phyloP scores from a whole-genome alignment of 2,888 invertebrate species.

The Serripes groenlandicus region DNA sequence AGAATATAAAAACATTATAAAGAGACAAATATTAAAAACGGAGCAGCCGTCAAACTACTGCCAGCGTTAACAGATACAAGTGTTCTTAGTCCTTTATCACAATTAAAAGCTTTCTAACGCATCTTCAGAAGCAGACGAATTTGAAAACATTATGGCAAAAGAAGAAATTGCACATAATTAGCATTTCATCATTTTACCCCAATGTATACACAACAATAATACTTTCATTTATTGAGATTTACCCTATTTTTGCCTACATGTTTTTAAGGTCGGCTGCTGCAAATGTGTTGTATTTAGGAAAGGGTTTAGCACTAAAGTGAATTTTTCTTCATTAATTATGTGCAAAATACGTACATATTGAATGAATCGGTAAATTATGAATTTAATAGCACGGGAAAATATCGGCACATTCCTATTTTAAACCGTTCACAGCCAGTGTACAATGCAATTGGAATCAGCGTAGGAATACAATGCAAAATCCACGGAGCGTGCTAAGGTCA shows the following conservation, averaged over 20 bases:
- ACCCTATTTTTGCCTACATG: not conserved
- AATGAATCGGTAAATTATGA: not conserved
- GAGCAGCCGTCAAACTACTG: too few species aligned
- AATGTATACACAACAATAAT: too few species aligned
- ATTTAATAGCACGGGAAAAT: not conserved
- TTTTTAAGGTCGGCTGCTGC: not conserved
- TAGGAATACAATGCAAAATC: slow-evolving; percentile 37
- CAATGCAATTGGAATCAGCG: not conserved
- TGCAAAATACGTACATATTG: not conserved
- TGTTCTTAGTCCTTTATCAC: too few species aligned
- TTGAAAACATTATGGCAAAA: too few species aligned
- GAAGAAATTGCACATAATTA: too few species aligned
- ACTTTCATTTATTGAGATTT: too few species aligned
- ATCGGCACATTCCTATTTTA: not conserved
- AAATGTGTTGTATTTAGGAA: not conserved
- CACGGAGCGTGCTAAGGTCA: slow-evolving; percentile 43
- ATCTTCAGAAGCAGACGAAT: too few species aligned
- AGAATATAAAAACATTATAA: too few species aligned
- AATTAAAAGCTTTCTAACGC: too few species aligned
- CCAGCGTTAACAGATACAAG: too few species aligned
- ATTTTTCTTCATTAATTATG: not conserved
- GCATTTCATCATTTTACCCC: too few species aligned
- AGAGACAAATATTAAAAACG: too few species aligned
- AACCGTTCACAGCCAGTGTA: slow-evolving; percentile 12
- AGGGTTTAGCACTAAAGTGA: not conserved